Base-by-base conservation (phyloP, 2,888 invertebrate genomes). In the Scaptomyza reducta region DNA sequence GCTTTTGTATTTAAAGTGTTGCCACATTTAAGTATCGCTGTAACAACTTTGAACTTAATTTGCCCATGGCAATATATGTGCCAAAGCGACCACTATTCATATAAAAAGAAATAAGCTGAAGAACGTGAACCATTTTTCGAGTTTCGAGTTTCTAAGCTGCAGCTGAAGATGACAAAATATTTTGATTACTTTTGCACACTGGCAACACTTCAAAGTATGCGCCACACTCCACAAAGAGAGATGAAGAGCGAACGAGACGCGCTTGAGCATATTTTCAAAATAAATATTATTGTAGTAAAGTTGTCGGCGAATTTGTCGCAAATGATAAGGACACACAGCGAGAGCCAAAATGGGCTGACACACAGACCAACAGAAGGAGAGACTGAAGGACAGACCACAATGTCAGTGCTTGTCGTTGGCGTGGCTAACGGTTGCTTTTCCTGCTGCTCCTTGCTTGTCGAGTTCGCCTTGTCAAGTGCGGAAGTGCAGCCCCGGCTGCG, bases 211-310 rank as follows among this genome's bases (percentile, higher is more conserved):
- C 69, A 72, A 74, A 72, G 62, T 63, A 70, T 64, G 66, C 47
- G 10, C 46, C 33, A 22, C 10, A n/a, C 27, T 25, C 38, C 57
- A n/a, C 33, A 33, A 33, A 38, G 18, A 38, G 38, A 41, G 42
- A 38, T 25, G 42, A 31, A 31, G 44, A 11, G 49, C 38, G 49
- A 25, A 7, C 27, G 42, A 53, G 53, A 45, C 40, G 64, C 65
- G 62, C 68, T 66, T 59, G 56, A 70, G 77, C 74, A 83, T 81
- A 87, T 84, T 84, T 82, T 86, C 65, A 69, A 73, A 76, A 73
- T 75, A 88, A 89, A 89, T 88, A 88, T 88, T 88, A 85, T 88
- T 86, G 80, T 77, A 70, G 74, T 71, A 85, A 84, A 85, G 75
- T 82, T 82, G 78, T 77, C 77, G 72, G 71, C 71, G 67, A 77